These are phyloP conservation scores for Andrena camellia DNA, from an alignment of 2,888 invertebrate genomes.

Conservation along the genomic window DNA sequence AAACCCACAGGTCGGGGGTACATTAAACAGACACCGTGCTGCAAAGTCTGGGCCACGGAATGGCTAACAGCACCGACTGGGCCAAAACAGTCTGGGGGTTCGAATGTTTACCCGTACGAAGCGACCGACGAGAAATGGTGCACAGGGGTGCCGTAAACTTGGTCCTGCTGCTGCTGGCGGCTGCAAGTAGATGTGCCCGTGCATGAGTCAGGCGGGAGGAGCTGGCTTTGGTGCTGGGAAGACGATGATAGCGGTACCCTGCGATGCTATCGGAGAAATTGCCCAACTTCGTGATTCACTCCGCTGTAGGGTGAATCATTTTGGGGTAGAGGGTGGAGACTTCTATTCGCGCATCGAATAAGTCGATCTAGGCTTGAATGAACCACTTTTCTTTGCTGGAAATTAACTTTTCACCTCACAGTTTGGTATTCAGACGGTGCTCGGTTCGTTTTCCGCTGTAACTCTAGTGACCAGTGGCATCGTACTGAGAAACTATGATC, in stretches of 20 bases:
- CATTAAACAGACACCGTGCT: neutral
- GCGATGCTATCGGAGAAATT: slow-evolving; percentile 1
- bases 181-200: neutral
- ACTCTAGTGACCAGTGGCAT: too few relatives aligned
- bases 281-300: slow-evolving; percentile 14
- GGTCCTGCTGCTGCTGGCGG: neutral
- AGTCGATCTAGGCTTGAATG: neutral
- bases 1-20: neutral
- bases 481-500: too few relatives aligned
- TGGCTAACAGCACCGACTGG: neutral
- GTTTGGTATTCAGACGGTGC: too few relatives aligned
- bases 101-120: slow-evolving; percentile 4
- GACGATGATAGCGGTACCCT: neutral
- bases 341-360: neutral
- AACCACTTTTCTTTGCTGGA: neutral
- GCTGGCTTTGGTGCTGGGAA: neutral
- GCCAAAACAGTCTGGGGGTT: neutral
- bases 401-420: neutral
- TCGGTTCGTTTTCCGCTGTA: too few relatives aligned
- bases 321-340: neutral
- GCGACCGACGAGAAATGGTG: neutral
- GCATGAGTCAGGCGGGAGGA: slow-evolving; percentile 16
- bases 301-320: neutral
- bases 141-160: neutral
- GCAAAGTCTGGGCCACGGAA: neutral